These are phyloP conservation scores for Cantharis rustica DNA, from an alignment of 2,888 invertebrate genomes.

Conservation along the genomic window DNA sequence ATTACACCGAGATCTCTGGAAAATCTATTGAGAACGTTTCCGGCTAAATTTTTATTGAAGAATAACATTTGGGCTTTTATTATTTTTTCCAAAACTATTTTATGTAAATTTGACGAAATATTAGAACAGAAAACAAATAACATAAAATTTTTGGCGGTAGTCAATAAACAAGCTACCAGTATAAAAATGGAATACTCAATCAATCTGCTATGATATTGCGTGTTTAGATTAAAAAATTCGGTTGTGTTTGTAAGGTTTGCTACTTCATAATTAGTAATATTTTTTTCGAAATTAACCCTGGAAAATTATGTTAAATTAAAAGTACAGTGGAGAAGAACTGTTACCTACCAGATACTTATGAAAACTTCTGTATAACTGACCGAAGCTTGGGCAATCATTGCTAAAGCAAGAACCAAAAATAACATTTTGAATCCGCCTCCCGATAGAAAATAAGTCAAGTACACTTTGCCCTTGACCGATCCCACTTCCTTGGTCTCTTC, in stretches of 20 bases:
- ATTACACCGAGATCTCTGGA: conserved; percentile 37
- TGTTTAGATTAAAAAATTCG: neutral
- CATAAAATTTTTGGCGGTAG: conserved; percentile 31
- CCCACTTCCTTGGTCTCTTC: conserved; percentile 38
- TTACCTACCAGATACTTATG: conserved; percentile 17
- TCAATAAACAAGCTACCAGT: neutral
- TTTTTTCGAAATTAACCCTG: neutral
- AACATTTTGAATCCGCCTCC: conserved; percentile 37
- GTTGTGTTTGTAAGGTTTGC: neutral
- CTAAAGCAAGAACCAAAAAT: conserved; percentile 25
- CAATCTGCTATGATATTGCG: neutral
- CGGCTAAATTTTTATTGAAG: conserved; percentile 32
- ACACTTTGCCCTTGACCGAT: conserved; percentile 36
- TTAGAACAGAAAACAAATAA: conserved; percentile 38
- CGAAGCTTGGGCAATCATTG: conserved; percentile 32
- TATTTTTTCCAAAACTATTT: conserved; percentile 30
- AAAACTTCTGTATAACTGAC: conserved; percentile 35
- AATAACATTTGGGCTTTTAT: conserved; percentile 35
- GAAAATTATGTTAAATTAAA: neutral
- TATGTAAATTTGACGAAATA: conserved; percentile 37
- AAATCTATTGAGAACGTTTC: conserved; percentile 38
- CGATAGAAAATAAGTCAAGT: conserved; percentile 36
- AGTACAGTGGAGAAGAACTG: neutral
- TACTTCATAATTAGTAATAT: neutral
- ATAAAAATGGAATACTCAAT: neutral